Percentiles rank a stretch among this genome's conserved stretches.
These are phyloP conservation scores for Galerucella pusilla DNA, from an alignment of 2,888 invertebrate genomes.

Conservation along the genomic window DNA sequence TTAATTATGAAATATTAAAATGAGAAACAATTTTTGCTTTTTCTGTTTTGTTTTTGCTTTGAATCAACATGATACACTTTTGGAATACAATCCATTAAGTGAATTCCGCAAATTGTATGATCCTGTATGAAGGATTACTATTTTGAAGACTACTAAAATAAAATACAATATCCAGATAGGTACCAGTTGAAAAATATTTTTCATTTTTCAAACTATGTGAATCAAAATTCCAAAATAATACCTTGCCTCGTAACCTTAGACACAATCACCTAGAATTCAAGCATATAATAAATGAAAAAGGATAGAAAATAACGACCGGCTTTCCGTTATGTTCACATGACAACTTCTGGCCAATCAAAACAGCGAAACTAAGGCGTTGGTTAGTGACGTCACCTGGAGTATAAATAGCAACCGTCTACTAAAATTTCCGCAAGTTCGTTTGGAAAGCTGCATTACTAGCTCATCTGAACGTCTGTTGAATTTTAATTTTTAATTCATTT, in stretches of 20 bases:
- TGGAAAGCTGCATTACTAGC: conserved; percentile 77
- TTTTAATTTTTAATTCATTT: conserved; percentile 50
- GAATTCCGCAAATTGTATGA: no score
- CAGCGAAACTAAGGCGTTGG: conserved; percentile 63
- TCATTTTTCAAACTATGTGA: background rate
- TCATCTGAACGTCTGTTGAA: conserved; percentile 65
- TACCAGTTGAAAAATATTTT: no score
- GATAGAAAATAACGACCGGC: conserved; percentile 28
- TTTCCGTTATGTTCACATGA: conserved; percentile 54
- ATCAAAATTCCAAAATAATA: background rate
- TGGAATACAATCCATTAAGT: no score
- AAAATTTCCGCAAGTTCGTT: conserved; percentile 70
- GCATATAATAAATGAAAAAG: conserved; percentile 8
- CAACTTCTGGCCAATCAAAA: conserved; percentile 66
- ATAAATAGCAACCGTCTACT: conserved; percentile 69
- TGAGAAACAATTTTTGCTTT: no score
- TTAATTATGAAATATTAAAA: no score
- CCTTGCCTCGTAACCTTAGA: background rate
- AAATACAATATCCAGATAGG: no score
- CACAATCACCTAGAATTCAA: conserved; percentile 3
- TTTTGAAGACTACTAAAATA: no score
- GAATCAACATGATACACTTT: no score
- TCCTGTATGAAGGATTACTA: no score
- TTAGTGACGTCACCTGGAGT: conserved; percentile 36
- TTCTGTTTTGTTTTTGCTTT: no score